Base-by-base conservation (phyloP, 2,888 invertebrate species). In the Scelioninae gen. 1 region DNA sequence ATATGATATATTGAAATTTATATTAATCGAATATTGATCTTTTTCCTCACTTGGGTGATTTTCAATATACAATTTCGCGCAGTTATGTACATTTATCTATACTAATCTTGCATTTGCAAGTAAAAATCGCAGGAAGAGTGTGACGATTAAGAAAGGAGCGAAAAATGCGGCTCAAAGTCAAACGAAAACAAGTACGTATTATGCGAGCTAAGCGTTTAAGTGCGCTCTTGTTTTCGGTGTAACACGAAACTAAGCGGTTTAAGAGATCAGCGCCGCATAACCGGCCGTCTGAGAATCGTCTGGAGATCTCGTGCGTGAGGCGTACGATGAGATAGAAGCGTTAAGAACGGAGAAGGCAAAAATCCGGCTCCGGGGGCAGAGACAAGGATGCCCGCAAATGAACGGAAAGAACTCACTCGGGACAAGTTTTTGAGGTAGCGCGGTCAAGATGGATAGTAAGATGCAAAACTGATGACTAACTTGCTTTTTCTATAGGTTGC, bases 171-270 rank as follows among this genome's bases (percentile, higher is more conserved):
- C 78, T 82, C 85, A 86, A 86, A 86, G 86, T 85, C 78, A 84
- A 88, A 87, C 86, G 87, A 89, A 90, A 90, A 91, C 90, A 89
- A 91, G 89, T 89, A 86, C 89, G 88, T 88, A 89, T 91, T 91
- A 89, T 89, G 86, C 86, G 88, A 86, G 87, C 87, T 91, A 89
- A 91, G 88, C 90, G 90, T 89, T 87, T 86, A 88, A 91, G 90
- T 90, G 90, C 89, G 89, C 89, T 91, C 89, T 90, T 92, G 91
- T 92, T 92, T 92, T 92, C 89, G 92, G 91, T 91, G 92, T 90
- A 92, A 92, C 92, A 90, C 88, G 92, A 92, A 91, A 90, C 92
- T 92, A 92, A 92, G 91, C 91, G 91, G 91, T 90, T 92, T 92
- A 92, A 92, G 88, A 89, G 91, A 92, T 92, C 90, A 91, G 88